These are phyloP conservation scores for Salvelinus sp. DNA, from an alignment of 2,113 vertebrate genomes.

Conservation along the genomic window DNA sequence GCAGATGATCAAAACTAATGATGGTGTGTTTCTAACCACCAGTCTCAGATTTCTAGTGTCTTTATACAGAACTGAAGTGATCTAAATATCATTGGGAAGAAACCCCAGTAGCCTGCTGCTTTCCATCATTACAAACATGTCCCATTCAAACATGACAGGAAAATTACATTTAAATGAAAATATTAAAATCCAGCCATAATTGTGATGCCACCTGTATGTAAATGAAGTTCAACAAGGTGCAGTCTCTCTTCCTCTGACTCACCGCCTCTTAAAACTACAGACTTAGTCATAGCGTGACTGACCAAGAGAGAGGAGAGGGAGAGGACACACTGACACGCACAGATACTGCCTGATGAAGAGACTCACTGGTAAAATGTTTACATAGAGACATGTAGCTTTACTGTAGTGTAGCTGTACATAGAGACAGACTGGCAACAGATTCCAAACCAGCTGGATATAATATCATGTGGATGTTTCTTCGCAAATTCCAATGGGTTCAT, in stretches of 20 bases:
- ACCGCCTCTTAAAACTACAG: constrained; percentile 59
- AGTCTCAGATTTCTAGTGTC: constrained; percentile 38
- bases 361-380: neutral
- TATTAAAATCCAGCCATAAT: constrained; percentile 72
- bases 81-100: constrained; percentile 55
- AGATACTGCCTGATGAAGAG: neutral
- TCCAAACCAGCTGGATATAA: too few species aligned
- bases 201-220: constrained; percentile 75
- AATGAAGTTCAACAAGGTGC: constrained; percentile 62
- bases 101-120: constrained; percentile 49
- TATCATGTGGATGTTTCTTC: too few species aligned
- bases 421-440: neutral
- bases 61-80: constrained; percentile 50
- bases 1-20: constrained; percentile 20
- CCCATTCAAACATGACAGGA: constrained; percentile 77
- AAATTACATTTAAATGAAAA: constrained; percentile 77
- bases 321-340: too few species aligned
- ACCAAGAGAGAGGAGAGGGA: neutral
- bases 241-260: constrained; percentile 25
- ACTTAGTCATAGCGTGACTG: constrained; percentile 53
- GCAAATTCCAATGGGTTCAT: too few species aligned
- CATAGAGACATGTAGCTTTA: neutral
- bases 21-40: constrained; percentile 22
- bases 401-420: too few species aligned
- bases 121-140: constrained; percentile 68